Percentiles rank a stretch among this genome's conserved stretches.
Conservation (phyloP, 2,888 invertebrate species). For the Ormyrus thymus region DNA sequence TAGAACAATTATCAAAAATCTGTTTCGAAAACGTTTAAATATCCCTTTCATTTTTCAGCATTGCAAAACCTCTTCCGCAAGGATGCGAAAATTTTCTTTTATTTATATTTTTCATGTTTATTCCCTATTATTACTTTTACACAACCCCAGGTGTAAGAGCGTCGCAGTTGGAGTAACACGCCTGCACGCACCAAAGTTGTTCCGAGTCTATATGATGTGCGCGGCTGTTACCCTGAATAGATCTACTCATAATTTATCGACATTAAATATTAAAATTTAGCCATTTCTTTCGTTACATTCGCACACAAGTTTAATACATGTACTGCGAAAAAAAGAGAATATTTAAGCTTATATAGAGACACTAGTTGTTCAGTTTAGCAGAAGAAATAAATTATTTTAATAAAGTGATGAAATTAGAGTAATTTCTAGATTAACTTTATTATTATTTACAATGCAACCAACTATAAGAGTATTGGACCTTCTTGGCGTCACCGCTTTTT, state of each 20-base stretch:
- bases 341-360: background rate
- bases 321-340: background rate
- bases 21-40: too few relatives aligned
- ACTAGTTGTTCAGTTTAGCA: conserved; percentile 20
- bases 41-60: too few relatives aligned
- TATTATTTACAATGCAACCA: too few relatives aligned
- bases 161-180: background rate
- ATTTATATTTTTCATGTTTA: too few relatives aligned
- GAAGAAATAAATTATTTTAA: too few relatives aligned
- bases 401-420: too few relatives aligned
- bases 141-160: conserved; percentile 29
- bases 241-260: conserved; percentile 49
- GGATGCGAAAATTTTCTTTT: too few relatives aligned
- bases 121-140: conserved; percentile 54
- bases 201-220: conserved; percentile 45
- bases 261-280: conserved; percentile 45
- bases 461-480: too few relatives aligned
- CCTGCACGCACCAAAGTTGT: conserved; percentile 40
- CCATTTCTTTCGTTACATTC: conserved; percentile 30
- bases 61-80: too few relatives aligned
- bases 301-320: conserved; percentile 26
- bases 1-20: too few relatives aligned
- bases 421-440: too few relatives aligned
- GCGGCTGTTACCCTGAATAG: conserved; percentile 34
- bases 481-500: too few relatives aligned